Evolutionary conservation across 53 echinoderm and acorn worm genomes (phyloP).

Genomic region (Henricia sp.): DNA sequence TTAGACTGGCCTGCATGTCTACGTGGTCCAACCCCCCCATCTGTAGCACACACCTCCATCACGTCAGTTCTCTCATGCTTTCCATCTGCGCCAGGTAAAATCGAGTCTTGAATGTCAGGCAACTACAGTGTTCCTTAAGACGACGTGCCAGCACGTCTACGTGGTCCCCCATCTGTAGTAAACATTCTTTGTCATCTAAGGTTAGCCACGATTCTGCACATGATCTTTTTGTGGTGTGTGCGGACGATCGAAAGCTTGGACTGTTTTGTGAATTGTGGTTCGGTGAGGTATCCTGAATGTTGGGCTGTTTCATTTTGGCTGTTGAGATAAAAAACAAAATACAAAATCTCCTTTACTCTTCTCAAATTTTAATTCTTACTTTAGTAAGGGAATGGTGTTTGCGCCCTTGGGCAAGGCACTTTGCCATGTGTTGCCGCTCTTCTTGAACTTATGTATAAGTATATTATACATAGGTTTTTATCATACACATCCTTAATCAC

Average conservation of each 20-base stretch:
- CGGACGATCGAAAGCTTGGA: neutral
- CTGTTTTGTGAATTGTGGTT: neutral
- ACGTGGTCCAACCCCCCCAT: too few species aligned
- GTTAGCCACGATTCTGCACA: conserved; percentile 29
- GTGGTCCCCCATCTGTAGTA: conserved; percentile 55
- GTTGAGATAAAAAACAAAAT: neutral
- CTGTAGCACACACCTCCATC: too few species aligned
- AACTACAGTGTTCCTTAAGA: conserved; percentile 39
- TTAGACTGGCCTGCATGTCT: too few species aligned
- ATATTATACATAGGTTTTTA: too few species aligned
- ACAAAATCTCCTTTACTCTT: too few species aligned
- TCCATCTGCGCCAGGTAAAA: conserved; percentile 68
- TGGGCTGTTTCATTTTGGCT: neutral
- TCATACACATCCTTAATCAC: too few species aligned
- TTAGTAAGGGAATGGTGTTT: neutral
- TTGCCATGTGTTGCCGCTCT: too few species aligned
- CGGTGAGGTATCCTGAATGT: neutral
- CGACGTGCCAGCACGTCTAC: conserved; percentile 34
- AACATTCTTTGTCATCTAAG: conserved; percentile 48
- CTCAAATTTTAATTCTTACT: neutral
- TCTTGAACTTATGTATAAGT: too few species aligned
- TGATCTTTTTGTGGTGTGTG: too few species aligned
- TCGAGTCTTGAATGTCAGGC: conserved; percentile 55
- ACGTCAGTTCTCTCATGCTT: conserved; percentile 58
- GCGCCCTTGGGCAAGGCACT: too few species aligned